phyloP scores from a whole-genome alignment of 2,888 invertebrate genomes.

The Caenorhabditis drosophilae region DNA sequence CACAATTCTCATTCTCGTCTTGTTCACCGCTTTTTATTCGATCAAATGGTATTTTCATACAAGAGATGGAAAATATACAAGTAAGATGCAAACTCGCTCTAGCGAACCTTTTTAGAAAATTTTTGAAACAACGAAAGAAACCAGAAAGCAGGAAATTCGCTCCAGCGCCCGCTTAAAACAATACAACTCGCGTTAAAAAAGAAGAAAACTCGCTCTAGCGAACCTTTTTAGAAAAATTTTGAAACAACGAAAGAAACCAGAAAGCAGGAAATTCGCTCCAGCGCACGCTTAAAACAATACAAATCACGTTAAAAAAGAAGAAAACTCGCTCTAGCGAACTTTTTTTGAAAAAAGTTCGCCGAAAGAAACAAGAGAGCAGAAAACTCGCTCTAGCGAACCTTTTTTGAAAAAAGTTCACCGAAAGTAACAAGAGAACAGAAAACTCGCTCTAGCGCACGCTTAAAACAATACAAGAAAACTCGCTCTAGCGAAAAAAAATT shows the following conservation, averaged over 20 bases:
- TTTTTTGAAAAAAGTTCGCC: neutral
- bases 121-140: neutral
- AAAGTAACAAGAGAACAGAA: neutral
- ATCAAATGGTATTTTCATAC: constrained; percentile 46
- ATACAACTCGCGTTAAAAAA: neutral
- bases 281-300: neutral
- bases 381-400: no score
- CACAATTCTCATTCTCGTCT: constrained; percentile 63
- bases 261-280: neutral
- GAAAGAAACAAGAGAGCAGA: neutral
- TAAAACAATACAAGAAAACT: neutral
- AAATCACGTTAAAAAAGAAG: neutral
- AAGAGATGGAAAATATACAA: constrained; percentile 34
- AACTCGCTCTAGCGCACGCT: neutral
- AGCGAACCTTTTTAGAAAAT: no score
- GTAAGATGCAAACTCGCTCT: no score
- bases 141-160: neutral
- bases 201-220: no score
- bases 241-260: neutral
- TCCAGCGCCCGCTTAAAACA: neutral
- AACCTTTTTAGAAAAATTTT: neutral
- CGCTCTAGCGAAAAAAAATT: neutral
- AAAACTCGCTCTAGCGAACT: neutral
- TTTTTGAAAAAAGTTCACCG: neutral
- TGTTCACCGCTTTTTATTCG: constrained; percentile 60